These are phyloP conservation scores for Accipiter virgatus DNA, from an alignment of 2,113 vertebrate species.

Conservation along the genomic window DNA sequence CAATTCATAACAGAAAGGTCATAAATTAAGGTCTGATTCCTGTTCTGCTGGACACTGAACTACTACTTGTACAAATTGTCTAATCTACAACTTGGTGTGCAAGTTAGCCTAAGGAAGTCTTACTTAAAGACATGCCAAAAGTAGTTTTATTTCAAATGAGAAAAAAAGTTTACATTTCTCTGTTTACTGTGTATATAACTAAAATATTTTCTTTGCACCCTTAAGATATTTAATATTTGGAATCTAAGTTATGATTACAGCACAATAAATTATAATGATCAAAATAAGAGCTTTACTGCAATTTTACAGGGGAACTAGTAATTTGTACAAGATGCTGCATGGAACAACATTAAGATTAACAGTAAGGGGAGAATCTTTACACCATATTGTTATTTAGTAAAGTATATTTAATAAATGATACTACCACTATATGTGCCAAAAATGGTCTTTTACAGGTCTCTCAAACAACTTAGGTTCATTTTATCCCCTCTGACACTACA, in stretches of 20 bases:
- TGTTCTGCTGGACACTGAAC: neutral
- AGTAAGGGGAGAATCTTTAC: neutral
- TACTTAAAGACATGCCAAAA: neutral
- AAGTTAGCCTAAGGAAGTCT: neutral
- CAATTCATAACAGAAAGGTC: neutral
- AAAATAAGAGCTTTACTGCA: neutral
- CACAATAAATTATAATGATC: neutral
- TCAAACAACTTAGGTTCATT: neutral
- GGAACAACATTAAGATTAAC: neutral
- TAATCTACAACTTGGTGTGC: neutral
- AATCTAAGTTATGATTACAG: neutral
- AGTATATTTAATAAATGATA: neutral
- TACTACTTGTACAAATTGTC: neutral
- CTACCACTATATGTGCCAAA: neutral
- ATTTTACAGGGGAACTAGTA: neutral
- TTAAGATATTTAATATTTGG: neutral
- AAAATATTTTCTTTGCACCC: neutral
- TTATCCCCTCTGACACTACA: neutral
- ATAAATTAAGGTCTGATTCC: neutral
- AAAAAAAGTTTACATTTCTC: neutral
- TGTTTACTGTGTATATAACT: neutral
- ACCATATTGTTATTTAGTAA: neutral
- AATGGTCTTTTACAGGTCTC: neutral
- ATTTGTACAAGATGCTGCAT: neutral
- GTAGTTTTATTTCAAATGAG: neutral